These are phyloP conservation scores for Tetragonula clypearis DNA, from an alignment of 1,140 invertebrate genomes.

Conservation along the genomic window DNA sequence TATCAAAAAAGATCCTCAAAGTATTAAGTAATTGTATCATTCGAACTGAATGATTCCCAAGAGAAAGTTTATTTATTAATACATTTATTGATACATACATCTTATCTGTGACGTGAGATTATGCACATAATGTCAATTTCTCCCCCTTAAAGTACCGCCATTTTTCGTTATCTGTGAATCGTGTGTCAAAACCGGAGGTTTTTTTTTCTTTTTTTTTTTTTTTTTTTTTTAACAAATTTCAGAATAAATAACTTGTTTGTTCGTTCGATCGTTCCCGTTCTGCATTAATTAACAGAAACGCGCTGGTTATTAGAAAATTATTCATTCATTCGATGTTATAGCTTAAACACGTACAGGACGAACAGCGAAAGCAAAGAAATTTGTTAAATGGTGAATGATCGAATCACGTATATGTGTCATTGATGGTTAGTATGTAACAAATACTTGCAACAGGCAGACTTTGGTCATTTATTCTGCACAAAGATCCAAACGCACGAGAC, in stretches of 20 bases:
- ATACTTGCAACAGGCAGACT: too few species aligned
- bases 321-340: neutral
- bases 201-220: too few species aligned
- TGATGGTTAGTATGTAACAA: neutral
- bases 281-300: neutral
- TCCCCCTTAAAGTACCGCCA: neutral
- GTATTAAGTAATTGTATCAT: neutral
- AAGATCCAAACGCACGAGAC: neutral
- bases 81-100: neutral
- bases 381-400: neutral
- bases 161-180: neutral
- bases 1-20: too few species aligned
- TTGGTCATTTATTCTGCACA: neutral
- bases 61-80: neutral
- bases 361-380: neutral
- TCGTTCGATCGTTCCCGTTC: neutral
- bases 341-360: neutral
- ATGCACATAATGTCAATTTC: neutral
- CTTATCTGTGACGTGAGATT: constrained; percentile 29
- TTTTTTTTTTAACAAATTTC: neutral
- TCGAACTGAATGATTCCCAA: neutral
- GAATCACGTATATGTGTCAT: neutral
- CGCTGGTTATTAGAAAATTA: neutral
- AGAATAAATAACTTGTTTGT: neutral
- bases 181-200: neutral